Evolutionary conservation across 2,888 invertebrate species (phyloP), one percentile per base, ranked within the genome.

Genomic region (Cynaeus angustus): DNA sequence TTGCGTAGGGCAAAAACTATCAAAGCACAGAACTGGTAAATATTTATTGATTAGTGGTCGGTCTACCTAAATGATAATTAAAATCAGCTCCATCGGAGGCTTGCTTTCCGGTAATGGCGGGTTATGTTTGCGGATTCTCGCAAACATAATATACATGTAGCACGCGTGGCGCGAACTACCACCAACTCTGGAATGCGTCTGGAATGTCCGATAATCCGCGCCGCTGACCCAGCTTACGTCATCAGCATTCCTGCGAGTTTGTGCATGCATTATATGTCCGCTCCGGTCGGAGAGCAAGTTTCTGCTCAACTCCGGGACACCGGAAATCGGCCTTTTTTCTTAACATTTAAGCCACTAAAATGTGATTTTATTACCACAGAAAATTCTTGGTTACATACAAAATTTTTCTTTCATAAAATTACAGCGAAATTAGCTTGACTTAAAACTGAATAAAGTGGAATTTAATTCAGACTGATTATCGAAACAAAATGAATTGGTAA

Each of bases 151-250:
- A 80, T 79, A 81, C 79, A 81, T 81, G 80, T 81, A 80, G 78
- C 78, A 74, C 75, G 78, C 74, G 77, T 76, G 77, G 73, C 73
- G 72, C 73, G 74, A 77, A 80, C 77, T 52, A 80, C 77, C 79
- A 77, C 76, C 75, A 55, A 71, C 70, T 68, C 72, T 72, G 80
- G 81, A 82, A 82, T 82, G 79, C 77, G 73, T 74, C 76, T 68
- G 82, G 83, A 82, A 83, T 83, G 82, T 77, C 79, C 81, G 81
- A 83, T 82, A 83, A 81, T 83, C 82, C 80, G 80, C 80, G 79
- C 79, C 72, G 80, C 77, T 78, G 79, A 78, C 78, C 82, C 80
- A 78, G 79, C 79, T 81, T 81, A 80, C 81, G 81, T 81, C 81
- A 81, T 79, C 79, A 76, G 79, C 74, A 82, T 82, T 82, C 82